Evolutionary conservation across 2,113 vertebrate species (phyloP), one percentile per base, ranked within the genome.

Genomic region (Melanocharis versteri): DNA sequence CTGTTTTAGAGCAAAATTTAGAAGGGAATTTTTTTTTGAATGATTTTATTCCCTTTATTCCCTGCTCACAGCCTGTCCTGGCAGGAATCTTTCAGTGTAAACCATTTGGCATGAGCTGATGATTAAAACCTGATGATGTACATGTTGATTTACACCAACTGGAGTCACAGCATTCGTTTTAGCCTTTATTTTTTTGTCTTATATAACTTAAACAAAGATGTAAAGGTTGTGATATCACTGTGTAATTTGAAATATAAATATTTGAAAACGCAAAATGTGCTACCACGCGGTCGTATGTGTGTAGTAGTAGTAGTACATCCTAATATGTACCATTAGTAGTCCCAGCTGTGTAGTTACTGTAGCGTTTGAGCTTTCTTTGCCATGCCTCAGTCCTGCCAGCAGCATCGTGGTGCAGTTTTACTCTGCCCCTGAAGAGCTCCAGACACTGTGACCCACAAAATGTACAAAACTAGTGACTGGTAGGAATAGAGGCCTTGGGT

Each of bases 291-390:
- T 9, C 1, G 5, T 24, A 1, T 10, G 31, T 45, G 15, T 13
- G 35, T 3, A 30, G 56, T 26, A 30, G 56, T 26, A 30, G 44
- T 9, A 37, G 31, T 5, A 7, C 9, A 4, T 14, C 18, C 37
- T 18, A 2, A 1, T 5, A 0, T 3, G 19, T 22, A 2, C 30
- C 44, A 4, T 8, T 15, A 7, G 4, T 18, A 8, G 24, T 26
- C 17, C 7, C 35, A 11, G 42, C 60, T 27, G 11, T 28, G 30
- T 1, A 7, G 20, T 14, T 56, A 10, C 26, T 57, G 39, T 4
- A 8, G 65, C 40, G 12, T 6, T 6, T 6, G 8, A 47, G 57
- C 10, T 27, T 21, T 12, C 69, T 53, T 2, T 16, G 5, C 54
- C 0, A 1, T 12, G 37, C 71, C 35, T n/a, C 50, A 4, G 40